phyloP scores from a whole-genome alignment of 2,888 invertebrate species.

The Melikaiella ostensackeni region DNA sequence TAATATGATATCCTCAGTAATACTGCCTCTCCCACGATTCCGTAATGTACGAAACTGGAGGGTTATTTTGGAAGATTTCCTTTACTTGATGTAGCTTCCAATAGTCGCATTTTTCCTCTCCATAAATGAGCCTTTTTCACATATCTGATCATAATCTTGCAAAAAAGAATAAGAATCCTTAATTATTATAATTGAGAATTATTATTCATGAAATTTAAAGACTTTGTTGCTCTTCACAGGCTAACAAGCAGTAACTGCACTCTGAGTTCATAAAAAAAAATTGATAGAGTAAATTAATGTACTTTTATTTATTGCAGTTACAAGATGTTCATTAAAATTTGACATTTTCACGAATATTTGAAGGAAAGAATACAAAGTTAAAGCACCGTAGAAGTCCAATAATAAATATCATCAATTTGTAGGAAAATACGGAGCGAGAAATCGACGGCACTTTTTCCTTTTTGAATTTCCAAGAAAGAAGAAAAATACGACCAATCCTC shows the following conservation, averaged over 20 bases:
- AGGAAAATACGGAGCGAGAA: conserved; percentile 3
- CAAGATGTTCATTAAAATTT: not conserved
- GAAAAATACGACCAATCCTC: conserved; percentile 40
- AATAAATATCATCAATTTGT: conserved; percentile 1
- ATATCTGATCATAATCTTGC: not conserved
- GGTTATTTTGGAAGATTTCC: not conserved
- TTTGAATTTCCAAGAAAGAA: conserved; percentile 20
- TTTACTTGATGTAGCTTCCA: not conserved
- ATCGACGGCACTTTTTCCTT: not conserved
- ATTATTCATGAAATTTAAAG: not conserved
- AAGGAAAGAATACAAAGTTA: not conserved
- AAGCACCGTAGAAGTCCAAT: conserved; percentile 39
- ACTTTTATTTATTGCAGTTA: not conserved
- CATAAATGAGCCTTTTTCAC: no score
- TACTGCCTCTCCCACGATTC: not conserved
- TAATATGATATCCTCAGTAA: not conserved
- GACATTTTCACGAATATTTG: not conserved
- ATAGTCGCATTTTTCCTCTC: not conserved
- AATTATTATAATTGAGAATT: not conserved
- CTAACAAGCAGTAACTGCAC: not conserved
- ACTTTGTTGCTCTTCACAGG: not conserved
- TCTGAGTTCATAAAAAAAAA: not conserved
- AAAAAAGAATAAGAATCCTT: not conserved
- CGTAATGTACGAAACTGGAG: no score
- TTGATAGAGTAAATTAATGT: not conserved